These are phyloP conservation scores for Gulo gulo DNA, from an alignment of 2,113 vertebrate species.

Conservation along the genomic window DNA sequence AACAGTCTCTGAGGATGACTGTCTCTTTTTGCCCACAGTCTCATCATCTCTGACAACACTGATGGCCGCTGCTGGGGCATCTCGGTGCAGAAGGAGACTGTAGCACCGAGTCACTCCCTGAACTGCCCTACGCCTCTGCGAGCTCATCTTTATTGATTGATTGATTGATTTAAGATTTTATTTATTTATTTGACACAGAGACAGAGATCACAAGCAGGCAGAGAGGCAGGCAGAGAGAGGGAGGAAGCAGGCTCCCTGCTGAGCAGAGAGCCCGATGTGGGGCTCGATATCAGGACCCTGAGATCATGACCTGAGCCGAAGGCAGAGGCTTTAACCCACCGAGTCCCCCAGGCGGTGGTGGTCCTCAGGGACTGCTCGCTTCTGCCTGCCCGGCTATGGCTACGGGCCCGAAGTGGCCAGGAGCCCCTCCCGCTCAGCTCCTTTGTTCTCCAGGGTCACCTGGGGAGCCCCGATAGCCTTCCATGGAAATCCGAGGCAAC, in stretches of 20 bases:
- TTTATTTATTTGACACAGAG: no score
- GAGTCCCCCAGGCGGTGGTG: not conserved
- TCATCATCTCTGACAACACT: fast-evolving
- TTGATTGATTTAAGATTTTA: no score
- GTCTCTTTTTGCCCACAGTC: fast-evolving
- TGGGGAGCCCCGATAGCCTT: not conserved
- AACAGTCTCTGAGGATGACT: not conserved
- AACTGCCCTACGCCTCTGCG: fast-evolving
- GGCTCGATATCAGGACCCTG: no score
- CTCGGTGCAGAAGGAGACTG: not conserved
- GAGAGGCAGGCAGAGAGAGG: no score
- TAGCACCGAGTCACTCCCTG: no score
- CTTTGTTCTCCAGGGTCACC: not conserved
- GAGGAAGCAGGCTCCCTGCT: no score
- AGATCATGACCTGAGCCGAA: no score
- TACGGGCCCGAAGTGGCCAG: fast-evolving
- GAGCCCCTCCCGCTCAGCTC: not conserved
- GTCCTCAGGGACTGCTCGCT: fast-evolving
- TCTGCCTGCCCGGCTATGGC: no score
- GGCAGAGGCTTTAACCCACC: no score
- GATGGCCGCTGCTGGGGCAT: fast-evolving
- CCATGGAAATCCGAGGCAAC: not conserved
- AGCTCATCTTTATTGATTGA: not conserved
- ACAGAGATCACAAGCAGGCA: no score
- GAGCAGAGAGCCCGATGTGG: no score